A percentile compares a stretch with the other conserved stretches of the same genome.
Conservation (phyloP, 2,113 vertebrate species). For the Apteryx mantelli region DNA sequence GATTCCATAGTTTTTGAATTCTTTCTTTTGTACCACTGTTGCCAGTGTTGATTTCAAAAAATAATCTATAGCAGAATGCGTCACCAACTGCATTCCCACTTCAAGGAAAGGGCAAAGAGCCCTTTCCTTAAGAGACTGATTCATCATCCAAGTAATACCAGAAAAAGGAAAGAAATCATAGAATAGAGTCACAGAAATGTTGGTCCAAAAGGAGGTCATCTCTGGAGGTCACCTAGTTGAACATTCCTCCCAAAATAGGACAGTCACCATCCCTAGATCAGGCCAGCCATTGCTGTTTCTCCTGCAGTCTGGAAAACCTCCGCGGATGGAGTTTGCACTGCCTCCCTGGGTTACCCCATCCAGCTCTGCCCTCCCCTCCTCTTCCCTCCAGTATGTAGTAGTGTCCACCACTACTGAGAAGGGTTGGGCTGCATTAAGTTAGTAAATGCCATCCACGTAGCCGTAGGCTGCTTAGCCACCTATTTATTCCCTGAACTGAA, state of each 20-base stretch:
- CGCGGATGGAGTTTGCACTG: not conserved
- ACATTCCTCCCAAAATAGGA: not conserved
- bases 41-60: not conserved
- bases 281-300: not conserved
- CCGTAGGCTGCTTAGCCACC: not conserved
- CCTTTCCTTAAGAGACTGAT: not conserved
- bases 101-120: not conserved
- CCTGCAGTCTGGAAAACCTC: not conserved
- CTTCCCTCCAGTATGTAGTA: fast-evolving
- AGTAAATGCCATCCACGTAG: no score
- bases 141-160: not conserved
- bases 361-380: not conserved
- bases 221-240: not conserved
- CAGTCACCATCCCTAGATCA: not conserved
- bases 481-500: not conserved
- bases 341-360: not conserved
- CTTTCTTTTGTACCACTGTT: not conserved
- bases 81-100: not conserved
- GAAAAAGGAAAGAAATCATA: not conserved
- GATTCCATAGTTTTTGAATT: not conserved
- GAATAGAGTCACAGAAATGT: not conserved
- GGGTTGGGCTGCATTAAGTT: not conserved
- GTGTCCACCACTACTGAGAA: not conserved
- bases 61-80: not conserved
- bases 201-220: not conserved